A percentile compares a stretch with the other conserved stretches of the same genome.
Conservation (phyloP, 2,797 vertebrate species). For the Helostoma temminkii region DNA sequence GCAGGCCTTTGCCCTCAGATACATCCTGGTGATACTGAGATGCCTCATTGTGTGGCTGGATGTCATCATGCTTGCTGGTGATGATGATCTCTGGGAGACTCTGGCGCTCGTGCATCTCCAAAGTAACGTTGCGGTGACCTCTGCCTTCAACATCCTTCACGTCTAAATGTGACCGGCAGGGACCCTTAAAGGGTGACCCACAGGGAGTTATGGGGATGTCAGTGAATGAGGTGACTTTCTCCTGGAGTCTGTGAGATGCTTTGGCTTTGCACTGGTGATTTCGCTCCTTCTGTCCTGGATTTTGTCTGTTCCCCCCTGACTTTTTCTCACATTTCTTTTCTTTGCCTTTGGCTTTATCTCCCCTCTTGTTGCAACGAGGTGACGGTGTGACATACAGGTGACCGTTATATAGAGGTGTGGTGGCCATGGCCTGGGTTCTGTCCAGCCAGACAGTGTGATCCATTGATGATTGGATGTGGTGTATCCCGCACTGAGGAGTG, state of each 20-base stretch:
- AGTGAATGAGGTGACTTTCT: constrained; percentile 89
- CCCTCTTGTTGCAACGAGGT: constrained; percentile 56
- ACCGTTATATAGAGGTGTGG: constrained; percentile 77
- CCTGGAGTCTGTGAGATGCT: constrained; percentile 81
- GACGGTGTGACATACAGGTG: constrained; percentile 65
- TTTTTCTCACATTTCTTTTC: constrained; percentile 66
- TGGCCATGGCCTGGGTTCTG: constrained; percentile 73
- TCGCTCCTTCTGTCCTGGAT: constrained; percentile 52
- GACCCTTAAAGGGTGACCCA: constrained; percentile 85
- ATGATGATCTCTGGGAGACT: constrained; percentile 80
- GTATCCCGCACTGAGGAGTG: constrained; percentile 71
- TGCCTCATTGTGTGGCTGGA: constrained; percentile 9
- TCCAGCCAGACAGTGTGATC: constrained; percentile 74
- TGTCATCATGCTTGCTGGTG: constrained; percentile 73
- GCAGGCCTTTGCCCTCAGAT: constrained; percentile 39
- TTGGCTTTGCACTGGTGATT: constrained; percentile 69
- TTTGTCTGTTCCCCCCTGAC: constrained; percentile 41
- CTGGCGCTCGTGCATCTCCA: constrained; percentile 71
- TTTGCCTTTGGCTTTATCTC: constrained; percentile 64
- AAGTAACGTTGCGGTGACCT: constrained; percentile 41
- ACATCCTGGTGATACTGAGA: constrained; percentile 18
- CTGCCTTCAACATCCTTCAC: constrained; percentile 79
- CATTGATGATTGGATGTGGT: constrained; percentile 49
- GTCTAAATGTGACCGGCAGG: constrained; percentile 85
- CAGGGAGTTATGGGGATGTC: constrained; percentile 88